Evolutionary conservation across 2,888 invertebrate genomes (phyloP).

Genomic region (Nycteola revayana): DNA sequence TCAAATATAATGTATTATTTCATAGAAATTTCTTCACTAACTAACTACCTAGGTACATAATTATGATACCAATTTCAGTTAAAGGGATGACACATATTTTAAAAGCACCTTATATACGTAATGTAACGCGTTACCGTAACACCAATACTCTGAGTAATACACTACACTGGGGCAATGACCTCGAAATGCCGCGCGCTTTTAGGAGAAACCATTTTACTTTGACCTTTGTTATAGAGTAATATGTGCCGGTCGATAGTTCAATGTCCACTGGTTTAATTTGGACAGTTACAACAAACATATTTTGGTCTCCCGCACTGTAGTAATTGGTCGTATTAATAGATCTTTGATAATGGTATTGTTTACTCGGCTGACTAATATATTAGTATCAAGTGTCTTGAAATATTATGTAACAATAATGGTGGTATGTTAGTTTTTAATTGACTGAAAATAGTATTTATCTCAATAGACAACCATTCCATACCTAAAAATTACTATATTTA

Average conservation of each 20-base stretch:
- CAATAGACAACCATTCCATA: too few relatives aligned
- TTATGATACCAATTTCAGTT: too few relatives aligned
- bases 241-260: constrained; percentile 19
- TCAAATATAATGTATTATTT: too few relatives aligned
- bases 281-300: constrained; percentile 24
- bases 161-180: constrained; percentile 35
- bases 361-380: constrained; percentile 9
- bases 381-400: constrained; percentile 11
- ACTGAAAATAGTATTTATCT: too few relatives aligned
- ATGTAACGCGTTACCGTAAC: constrained; percentile 32
- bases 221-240: constrained; percentile 17
- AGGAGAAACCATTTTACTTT: constrained; percentile 25
- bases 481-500: too few relatives aligned
- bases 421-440: too few relatives aligned
- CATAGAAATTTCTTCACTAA: too few relatives aligned
- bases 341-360: constrained; percentile 12
- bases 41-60: too few relatives aligned
- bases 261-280: constrained; percentile 14
- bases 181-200: constrained; percentile 28
- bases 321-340: constrained; percentile 4
- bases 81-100: too few relatives aligned
- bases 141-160: constrained; percentile 30
- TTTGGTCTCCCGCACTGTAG: constrained; percentile 14
- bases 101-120: too few relatives aligned
- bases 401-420: too few relatives aligned